phyloP scores from a whole-genome alignment of 2,113 vertebrate species.

The Sturnus vulgaris region DNA sequence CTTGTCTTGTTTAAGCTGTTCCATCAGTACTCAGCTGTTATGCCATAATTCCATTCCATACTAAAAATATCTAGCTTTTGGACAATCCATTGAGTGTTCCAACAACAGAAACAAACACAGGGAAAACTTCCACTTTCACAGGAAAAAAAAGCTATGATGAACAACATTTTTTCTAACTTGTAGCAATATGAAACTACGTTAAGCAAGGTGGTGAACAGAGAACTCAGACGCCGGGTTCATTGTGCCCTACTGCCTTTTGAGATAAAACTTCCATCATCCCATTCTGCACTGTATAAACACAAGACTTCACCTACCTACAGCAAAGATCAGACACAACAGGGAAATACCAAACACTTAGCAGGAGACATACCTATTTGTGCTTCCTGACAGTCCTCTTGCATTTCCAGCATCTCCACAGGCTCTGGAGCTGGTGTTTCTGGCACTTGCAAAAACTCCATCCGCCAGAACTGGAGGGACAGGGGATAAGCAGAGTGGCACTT shows the following conservation, averaged over 20 bases:
- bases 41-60: neutral
- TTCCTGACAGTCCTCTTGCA: slow-evolving; percentile 89
- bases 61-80: neutral
- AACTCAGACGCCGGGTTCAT: neutral
- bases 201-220: neutral
- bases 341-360: neutral
- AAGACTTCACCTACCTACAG: neutral
- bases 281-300: neutral
- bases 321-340: neutral
- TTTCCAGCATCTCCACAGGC: slow-evolving; percentile 82
- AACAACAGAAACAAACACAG: neutral
- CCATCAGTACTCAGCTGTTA: neutral
- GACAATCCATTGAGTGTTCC: fast-evolving
- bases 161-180: neutral
- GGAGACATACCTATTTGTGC: slow-evolving; percentile 84
- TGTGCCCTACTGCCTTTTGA: neutral
- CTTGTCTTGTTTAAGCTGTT: neutral
- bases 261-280: neutral
- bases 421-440: slow-evolving; percentile 95
- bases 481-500: neutral
- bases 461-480: slow-evolving; percentile 85
- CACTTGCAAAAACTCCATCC: slow-evolving; percentile 98
- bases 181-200: neutral
- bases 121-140: neutral
- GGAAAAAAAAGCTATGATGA: neutral